Conservation (phyloP, 2,888 invertebrate genomes). For the Pristionchus arcanus region DNA sequence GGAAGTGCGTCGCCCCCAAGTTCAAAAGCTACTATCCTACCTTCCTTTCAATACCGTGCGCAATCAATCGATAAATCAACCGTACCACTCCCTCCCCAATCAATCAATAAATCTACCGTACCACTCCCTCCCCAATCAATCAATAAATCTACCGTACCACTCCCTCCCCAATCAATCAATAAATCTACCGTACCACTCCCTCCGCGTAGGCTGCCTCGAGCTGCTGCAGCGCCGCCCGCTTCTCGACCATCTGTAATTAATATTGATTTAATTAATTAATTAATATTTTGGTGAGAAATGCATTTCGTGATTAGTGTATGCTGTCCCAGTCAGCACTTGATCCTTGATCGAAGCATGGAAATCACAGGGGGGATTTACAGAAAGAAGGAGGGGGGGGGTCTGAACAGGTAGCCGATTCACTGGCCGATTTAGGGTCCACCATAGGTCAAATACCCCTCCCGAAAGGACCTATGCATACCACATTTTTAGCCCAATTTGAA, state of each 20-base stretch:
- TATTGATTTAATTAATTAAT: background rate
- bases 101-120: background rate
- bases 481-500: no score
- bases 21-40: background rate
- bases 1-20: background rate
- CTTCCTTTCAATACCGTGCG: background rate
- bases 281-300: no score
- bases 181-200: background rate
- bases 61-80: background rate
- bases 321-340: no score
- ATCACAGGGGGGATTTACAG: no score
- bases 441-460: no score
- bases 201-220: conserved; percentile 25
- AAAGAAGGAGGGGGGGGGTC: no score
- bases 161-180: background rate
- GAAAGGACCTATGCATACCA: no score
- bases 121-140: background rate
- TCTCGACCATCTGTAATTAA: conserved; percentile 16
- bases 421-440: no score
- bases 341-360: no score
- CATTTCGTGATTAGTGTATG: no score
- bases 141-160: background rate
- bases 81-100: background rate
- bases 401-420: no score
- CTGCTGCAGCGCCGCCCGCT: background rate